Evolutionary conservation across 2,797 vertebrate species (phyloP), one percentile per base, ranked within the genome.

Genomic region (Melanogrammus aeglefinus): DNA sequence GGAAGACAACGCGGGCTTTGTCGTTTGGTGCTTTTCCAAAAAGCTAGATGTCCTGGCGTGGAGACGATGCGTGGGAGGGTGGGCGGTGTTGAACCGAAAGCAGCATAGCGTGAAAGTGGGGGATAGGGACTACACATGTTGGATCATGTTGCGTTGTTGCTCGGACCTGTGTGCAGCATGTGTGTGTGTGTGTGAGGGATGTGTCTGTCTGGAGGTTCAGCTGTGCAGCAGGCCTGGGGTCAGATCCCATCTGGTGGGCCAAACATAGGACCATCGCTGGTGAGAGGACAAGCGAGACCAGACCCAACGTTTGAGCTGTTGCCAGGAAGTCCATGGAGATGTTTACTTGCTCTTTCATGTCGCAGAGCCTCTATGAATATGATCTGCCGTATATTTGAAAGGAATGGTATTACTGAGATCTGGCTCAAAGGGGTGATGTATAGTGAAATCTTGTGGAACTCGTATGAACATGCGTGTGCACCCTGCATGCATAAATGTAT

Each of bases 61-160:
- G 27, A 27, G 63, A 27, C 0, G 63, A 69, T 27, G 63, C 2
- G 24, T 2, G 63, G 63, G 63, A 69, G 63, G 39, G 80, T 44
- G 66, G 69, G 73, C 78, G 44, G 72, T 47, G 31, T 35, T 71
- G 75, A 80, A 77, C 77, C 77, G 24, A 86, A 72, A 76, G 79
- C 80, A 86, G 73, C 82, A 74, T 86, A 88, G 83, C 79, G 36
- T 27, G n/a, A 38, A 27, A 70, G 38, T 27, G 38, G 27, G 66
- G 57, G 75, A 12, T 85, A 80, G 80, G 74, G 84, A 81, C 83
- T 82, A 86, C 80, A 80, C 75, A 70, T 83, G 82, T 84, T 87
- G 86, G 88, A 90, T 92, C 90, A 86, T 81, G 87, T 93, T 92
- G 89, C 91, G 85, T 84, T 86, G 74, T 79, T 88, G 86, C 82